Percentiles rank a stretch among this genome's conserved stretches.
These are phyloP conservation scores for Priocnemis perturbator DNA, from an alignment of 2,888 invertebrate genomes.

Conservation along the genomic window DNA sequence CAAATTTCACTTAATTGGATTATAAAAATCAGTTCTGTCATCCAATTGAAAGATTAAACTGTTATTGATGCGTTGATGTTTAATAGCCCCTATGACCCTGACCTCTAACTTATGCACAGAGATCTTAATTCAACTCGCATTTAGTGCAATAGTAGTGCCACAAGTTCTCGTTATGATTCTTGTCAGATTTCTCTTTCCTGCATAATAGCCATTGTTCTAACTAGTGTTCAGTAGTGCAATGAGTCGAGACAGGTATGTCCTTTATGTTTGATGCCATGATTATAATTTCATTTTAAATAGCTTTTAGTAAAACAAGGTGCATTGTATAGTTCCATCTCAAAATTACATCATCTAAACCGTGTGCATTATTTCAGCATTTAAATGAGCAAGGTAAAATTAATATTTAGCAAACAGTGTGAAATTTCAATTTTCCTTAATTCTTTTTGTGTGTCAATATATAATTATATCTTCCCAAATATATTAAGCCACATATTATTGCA, in stretches of 20 bases:
- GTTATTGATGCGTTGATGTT: too few species aligned
- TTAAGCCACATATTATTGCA: constrained; percentile 2
- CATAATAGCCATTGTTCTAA: neutral
- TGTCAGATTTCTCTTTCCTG: neutral
- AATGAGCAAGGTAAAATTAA: neutral
- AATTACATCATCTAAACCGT: neutral
- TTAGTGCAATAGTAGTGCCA: too few species aligned
- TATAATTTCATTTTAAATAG: neutral
- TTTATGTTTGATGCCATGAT: neutral
- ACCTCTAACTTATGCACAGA: too few species aligned
- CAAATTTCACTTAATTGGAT: neutral
- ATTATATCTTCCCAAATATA: constrained; percentile 21
- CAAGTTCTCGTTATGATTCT: neutral
- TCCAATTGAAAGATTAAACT: too few species aligned
- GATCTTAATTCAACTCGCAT: too few species aligned
- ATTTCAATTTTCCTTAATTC: neutral
- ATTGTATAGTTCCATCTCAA: neutral
- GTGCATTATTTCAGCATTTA: neutral
- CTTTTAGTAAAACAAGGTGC: neutral
- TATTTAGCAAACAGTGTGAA: too few species aligned
- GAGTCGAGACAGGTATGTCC: neutral
- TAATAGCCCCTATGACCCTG: too few species aligned
- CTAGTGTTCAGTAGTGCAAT: neutral
- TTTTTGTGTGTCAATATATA: constrained; percentile 11
- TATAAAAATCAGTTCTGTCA: neutral